Base-by-base conservation (phyloP, 2,113 vertebrate species). In the Leucopsar rothschildi region DNA sequence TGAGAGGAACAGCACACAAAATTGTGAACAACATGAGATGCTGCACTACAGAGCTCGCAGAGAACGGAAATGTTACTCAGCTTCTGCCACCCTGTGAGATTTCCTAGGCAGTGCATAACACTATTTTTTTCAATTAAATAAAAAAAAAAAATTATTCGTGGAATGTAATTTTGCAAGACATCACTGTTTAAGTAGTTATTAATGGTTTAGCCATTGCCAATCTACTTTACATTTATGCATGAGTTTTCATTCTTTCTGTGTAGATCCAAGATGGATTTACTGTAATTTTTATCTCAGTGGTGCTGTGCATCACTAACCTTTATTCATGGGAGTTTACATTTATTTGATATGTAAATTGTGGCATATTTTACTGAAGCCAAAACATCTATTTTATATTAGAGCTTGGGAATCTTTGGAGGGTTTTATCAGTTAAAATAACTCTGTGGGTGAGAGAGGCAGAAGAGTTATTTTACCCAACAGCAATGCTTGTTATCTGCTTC, bases 81-180 rank as follows among this genome's bases (percentile, higher is more conserved):
- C 94, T 97, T 95, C 97, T 96, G 96, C 97, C 97, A 97, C 97
- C 96, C 96, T 97, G 97, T 96, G 97, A 98, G 95, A 97, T 90
- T 97, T 97, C 94, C 94, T 94, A 97, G 97, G 97, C 97, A 97
- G 95, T 96, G 96, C 97, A 97, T 93, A 97, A 96, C 75, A 35
- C 83, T 95, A 96, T 88, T 97, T 97, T 97, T 96, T 97, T 85
- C 95, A 97, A 97, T 98, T 97, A 97, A 93, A 86, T 52, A 86
- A 27, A 83, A 65, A 75, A 86, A 76, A 64, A 75, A 63, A 77
- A 86, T 97, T 93, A 94, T 96, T 84, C 84, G 5, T 8, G 64
- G 81, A 94, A 95, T 88, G 81, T 40, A 84, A 95, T 93, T 97
- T 95, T 96, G 60, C 91, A 97, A 94, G 90, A 92, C 83, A 53